Percentiles rank a stretch among this genome's conserved stretches.
Evolutionary conservation across 2,797 vertebrate genomes (phyloP).

Genomic region (Mormyrops boulengeri): DNA sequence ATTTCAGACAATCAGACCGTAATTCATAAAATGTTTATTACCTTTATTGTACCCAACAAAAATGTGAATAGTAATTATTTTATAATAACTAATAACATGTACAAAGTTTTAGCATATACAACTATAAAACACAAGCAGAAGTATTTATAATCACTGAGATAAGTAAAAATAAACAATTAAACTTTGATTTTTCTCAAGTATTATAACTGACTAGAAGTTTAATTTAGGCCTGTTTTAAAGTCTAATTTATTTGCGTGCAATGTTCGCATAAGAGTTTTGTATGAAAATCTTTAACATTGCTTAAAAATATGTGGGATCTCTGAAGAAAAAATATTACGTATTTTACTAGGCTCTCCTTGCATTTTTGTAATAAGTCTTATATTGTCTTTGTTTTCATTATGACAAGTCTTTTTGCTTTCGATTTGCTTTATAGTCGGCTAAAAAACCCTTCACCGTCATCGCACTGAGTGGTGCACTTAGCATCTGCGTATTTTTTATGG

Average conservation of each 20-base stretch:
- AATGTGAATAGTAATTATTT: not conserved
- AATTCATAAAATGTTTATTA: constrained; percentile 4
- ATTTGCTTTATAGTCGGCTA: constrained; percentile 22
- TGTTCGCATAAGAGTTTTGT: not conserved
- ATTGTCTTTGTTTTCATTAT: constrained; percentile 7
- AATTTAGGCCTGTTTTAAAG: not conserved
- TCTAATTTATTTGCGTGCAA: not conserved
- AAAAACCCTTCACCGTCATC: constrained; percentile 42
- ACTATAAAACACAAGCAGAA: not conserved
- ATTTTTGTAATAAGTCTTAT: not conserved
- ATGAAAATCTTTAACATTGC: not conserved
- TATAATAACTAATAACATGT: not conserved
- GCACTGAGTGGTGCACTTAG: constrained; percentile 51
- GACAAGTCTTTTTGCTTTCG: constrained; percentile 5
- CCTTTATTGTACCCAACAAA: not conserved
- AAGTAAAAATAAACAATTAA: not conserved
- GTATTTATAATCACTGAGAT: not conserved
- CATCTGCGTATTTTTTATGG: constrained; percentile 53
- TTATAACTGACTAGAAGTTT: not conserved
- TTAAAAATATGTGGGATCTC: not conserved
- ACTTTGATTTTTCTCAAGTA: not conserved
- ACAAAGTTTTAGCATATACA: not conserved
- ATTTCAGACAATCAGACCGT: not conserved
- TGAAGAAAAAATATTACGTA: not conserved
- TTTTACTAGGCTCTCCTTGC: not conserved